Evolutionary conservation across 2,888 invertebrate species (phyloP).

Genomic region (Andrena hattorfiana): DNA sequence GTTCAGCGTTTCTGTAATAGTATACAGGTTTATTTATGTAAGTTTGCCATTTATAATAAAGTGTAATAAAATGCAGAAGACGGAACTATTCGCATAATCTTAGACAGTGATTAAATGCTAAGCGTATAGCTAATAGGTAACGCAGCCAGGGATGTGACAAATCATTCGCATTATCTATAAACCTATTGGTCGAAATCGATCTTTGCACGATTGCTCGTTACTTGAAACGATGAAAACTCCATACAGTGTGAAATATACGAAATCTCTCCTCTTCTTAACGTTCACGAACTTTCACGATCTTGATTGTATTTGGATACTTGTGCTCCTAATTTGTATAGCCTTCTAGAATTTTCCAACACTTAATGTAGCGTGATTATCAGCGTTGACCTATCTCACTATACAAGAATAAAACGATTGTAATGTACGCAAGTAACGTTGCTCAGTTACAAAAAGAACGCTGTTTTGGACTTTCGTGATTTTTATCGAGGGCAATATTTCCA

Average conservation of each 20-base stretch:
- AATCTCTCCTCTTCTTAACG: conserved; percentile 7
- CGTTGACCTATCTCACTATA: not conserved
- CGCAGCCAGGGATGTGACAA: conserved; percentile 8
- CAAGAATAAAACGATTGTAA: conserved; percentile 22
- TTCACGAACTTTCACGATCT: not conserved
- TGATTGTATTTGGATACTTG: conserved; percentile 16
- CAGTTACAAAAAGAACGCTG: not conserved
- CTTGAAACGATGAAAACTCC: not conserved
- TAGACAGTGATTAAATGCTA: conserved; percentile 53
- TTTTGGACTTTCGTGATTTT: not conserved
- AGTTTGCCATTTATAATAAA: conserved; percentile 84
- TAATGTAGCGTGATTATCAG: conserved; percentile 6
- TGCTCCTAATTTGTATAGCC: conserved; percentile 1
- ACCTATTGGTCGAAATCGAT: conserved; percentile 12
- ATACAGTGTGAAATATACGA: conserved; percentile 17
- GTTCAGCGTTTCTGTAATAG: conserved; percentile 82
- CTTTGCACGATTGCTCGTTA: conserved; percentile 19
- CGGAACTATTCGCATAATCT: conserved; percentile 57
- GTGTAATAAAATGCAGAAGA: conserved; percentile 76
- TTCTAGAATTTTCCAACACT: conserved; percentile 23
- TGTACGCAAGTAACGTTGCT: conserved; percentile 6
- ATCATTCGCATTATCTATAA: conserved; percentile 28
- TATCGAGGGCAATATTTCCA: not conserved
- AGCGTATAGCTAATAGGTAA: conserved; percentile 43
- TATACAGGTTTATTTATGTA: conserved; percentile 82